Evolutionary conservation across 2,888 invertebrate genomes (phyloP).

Genomic region (Drosophila pegasa): DNA sequence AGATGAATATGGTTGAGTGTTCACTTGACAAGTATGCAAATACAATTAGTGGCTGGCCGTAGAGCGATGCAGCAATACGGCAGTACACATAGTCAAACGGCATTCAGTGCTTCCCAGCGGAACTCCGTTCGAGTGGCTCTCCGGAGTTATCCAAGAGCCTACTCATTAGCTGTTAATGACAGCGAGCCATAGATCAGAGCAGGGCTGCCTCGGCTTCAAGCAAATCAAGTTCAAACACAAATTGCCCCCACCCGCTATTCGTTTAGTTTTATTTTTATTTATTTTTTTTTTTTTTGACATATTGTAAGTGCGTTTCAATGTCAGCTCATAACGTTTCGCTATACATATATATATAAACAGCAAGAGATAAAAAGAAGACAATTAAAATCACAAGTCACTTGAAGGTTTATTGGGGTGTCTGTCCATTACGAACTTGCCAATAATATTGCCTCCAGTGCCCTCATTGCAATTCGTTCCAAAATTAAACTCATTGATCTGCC

Average conservation of each 20-base stretch:
- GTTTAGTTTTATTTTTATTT: no score
- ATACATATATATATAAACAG: neutral
- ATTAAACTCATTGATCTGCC: conserved; percentile 8
- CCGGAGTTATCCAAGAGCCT: conserved; percentile 3
- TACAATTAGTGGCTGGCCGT: conserved; percentile 48
- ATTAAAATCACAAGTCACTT: conserved; percentile 47
- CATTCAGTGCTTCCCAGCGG: conserved; percentile 23
- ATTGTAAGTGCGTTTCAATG: conserved; percentile 66
- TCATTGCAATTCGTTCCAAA: conserved; percentile 35
- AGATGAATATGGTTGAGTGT: conserved; percentile 38
- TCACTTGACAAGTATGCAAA: conserved; percentile 37
- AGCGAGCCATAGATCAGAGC: conserved; percentile 30
- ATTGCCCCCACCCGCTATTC: conserved; percentile 56
- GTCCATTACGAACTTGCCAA: conserved; percentile 65
- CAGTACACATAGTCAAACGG: neutral
- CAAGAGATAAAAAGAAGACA: conserved; percentile 17
- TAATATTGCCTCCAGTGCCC: conserved; percentile 28
- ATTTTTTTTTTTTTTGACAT: conserved; percentile 42
- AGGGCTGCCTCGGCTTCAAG: conserved; percentile 12
- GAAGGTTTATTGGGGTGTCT: conserved; percentile 63
- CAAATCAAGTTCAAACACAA: conserved; percentile 68
- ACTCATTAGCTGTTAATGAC: conserved; percentile 36
- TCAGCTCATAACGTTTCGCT: conserved; percentile 34
- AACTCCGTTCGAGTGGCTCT: conserved; percentile 12
- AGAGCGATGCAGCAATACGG: neutral